These are phyloP conservation scores for Eriocheir sinensis DNA, from an alignment of 1,140 invertebrate species.

Conservation along the genomic window DNA sequence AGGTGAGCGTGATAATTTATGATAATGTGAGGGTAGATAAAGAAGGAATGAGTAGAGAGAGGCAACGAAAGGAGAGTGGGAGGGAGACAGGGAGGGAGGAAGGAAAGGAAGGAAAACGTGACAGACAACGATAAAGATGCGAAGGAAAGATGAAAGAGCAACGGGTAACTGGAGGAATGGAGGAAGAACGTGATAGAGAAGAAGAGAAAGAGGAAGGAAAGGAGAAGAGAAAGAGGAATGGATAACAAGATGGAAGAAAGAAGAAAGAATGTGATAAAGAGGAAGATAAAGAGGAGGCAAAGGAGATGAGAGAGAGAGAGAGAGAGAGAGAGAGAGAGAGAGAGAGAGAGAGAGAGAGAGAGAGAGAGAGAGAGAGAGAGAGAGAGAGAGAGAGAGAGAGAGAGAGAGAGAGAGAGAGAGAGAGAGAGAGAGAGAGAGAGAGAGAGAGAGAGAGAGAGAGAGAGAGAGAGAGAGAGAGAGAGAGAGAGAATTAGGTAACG, in stretches of 20 bases:
- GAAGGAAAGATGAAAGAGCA: background rate
- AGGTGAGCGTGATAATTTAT: background rate
- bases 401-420: slow-evolving; percentile 13
- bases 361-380: background rate
- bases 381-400: slow-evolving; percentile 7
- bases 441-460: no score
- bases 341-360: background rate
- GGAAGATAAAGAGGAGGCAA: background rate
- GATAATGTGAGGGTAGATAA: no score
- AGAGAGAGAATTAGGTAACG: no score
- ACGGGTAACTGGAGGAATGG: background rate
- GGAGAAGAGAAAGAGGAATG: background rate
- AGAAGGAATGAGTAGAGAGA: no score
- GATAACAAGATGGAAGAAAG: background rate
- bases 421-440: no score
- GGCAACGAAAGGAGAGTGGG: background rate
- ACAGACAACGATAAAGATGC: background rate
- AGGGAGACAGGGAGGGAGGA: background rate
- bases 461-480: no score
- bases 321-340: background rate
- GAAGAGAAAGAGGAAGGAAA: background rate
- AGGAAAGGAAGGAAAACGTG: background rate
- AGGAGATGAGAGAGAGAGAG: slow-evolving; percentile 2
- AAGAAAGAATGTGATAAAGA: background rate
- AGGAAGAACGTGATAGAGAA: background rate